phyloP scores from a whole-genome alignment of 2,888 invertebrate species.

The Adelphocoris suturalis region DNA sequence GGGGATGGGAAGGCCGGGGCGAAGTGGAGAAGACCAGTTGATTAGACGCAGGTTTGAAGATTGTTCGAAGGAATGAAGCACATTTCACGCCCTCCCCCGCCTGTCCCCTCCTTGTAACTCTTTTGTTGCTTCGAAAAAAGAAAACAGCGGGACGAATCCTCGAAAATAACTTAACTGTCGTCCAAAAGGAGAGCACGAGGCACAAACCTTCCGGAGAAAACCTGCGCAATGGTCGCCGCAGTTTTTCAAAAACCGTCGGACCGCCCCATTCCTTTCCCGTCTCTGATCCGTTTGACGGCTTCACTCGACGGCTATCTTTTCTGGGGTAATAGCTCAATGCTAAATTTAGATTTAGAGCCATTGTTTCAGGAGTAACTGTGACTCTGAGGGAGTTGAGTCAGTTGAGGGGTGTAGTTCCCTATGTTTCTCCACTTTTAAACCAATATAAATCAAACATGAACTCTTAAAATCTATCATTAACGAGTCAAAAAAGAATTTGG shows the following conservation, averaged over 20 bases:
- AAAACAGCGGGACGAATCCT: constrained; percentile 68
- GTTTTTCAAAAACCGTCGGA: constrained; percentile 47
- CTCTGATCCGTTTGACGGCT: constrained; percentile 6
- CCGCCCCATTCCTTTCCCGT: too few relatives aligned
- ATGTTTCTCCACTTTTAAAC: too few relatives aligned
- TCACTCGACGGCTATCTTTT: not conserved
- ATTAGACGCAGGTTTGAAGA: constrained; percentile 59
- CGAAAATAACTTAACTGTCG: constrained; percentile 68
- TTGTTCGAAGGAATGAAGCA: constrained; percentile 58
- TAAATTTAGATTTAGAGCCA: not conserved
- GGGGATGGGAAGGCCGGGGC: not conserved
- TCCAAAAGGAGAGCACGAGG: constrained; percentile 60
- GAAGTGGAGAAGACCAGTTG: constrained; percentile 2
- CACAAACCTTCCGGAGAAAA: constrained; percentile 60
- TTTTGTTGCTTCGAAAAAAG: constrained; percentile 52
- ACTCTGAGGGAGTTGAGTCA: not conserved
- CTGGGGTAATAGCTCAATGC: not conserved
- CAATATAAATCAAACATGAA: too few relatives aligned
- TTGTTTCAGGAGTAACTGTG: not conserved
- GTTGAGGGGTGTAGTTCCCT: too few relatives aligned
- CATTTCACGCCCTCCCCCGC: constrained; percentile 18
- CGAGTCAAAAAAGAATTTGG: too few relatives aligned
- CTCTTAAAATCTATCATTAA: too few relatives aligned
- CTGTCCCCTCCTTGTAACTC: not conserved
- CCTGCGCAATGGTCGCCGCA: constrained; percentile 38